Evolutionary conservation across 1,140 invertebrate species (phyloP).

Genomic region (Zaprionus inermis): DNA sequence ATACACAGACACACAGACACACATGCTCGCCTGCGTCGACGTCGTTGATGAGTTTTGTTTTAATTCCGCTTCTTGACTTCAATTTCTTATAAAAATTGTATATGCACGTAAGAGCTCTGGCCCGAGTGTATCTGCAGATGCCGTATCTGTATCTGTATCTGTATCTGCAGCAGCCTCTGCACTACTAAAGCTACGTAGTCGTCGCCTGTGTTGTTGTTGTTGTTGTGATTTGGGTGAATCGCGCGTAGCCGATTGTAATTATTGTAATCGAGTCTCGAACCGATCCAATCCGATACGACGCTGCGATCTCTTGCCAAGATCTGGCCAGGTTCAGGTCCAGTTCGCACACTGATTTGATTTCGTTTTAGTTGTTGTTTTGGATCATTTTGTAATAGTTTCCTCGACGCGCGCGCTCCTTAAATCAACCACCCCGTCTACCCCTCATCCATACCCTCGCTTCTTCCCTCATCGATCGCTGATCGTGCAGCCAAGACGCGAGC

Average conservation of each 20-base stretch:
- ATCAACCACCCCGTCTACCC: slow-evolving; percentile 54
- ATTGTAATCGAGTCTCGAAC: slow-evolving; percentile 83
- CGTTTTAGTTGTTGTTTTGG: slow-evolving; percentile 58
- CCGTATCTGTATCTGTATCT: slow-evolving; percentile 47
- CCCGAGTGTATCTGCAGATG: slow-evolving; percentile 26
- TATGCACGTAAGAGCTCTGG: slow-evolving; percentile 63
- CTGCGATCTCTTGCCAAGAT: not conserved
- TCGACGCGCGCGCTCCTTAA: slow-evolving; percentile 68
- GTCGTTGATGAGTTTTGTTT: slow-evolving; percentile 79
- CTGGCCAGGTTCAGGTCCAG: slow-evolving; percentile 53
- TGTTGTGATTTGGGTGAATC: slow-evolving; percentile 77
- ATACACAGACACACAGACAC: slow-evolving; percentile 6
- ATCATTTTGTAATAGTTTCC: slow-evolving; percentile 81
- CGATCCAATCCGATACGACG: slow-evolving; percentile 80
- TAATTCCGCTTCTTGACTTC: slow-evolving; percentile 82
- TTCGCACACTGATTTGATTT: slow-evolving; percentile 78
- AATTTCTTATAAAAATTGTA: slow-evolving; percentile 82
- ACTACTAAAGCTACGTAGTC: slow-evolving; percentile 13
- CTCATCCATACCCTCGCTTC: not conserved
- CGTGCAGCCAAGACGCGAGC: slow-evolving; percentile 32
- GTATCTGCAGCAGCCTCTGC: slow-evolving; percentile 33
- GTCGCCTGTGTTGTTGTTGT: slow-evolving; percentile 32
- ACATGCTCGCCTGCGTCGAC: slow-evolving; percentile 42
- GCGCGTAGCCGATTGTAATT: slow-evolving; percentile 83
- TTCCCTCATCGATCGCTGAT: slow-evolving; percentile 29